These are phyloP conservation scores for Maniola hyperantus DNA, from an alignment of 2,888 invertebrate species.

Conservation along the genomic window DNA sequence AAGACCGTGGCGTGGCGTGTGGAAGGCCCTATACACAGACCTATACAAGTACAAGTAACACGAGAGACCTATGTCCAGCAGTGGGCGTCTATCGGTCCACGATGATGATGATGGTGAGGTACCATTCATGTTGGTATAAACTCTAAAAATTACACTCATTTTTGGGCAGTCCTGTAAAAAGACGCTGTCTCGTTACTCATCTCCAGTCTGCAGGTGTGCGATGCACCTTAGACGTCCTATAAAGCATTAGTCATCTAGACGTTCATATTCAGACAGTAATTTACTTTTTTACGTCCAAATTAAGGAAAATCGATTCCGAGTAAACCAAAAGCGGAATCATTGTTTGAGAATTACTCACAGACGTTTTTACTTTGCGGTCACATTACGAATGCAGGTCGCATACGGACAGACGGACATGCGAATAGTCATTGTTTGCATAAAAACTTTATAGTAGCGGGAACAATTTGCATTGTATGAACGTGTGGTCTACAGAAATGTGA, in stretches of 20 bases:
- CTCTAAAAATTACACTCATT: too few species aligned
- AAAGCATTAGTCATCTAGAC: neutral
- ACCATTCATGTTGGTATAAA: too few species aligned
- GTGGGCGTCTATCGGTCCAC: too few species aligned
- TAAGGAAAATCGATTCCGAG: constrained; percentile 19
- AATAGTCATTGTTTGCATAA: constrained; percentile 30
- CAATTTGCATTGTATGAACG: constrained; percentile 1
- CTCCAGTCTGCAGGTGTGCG: too few species aligned
- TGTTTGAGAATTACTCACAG: constrained; percentile 26
- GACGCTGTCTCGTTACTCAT: too few species aligned
- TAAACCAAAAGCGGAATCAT: constrained; percentile 6
- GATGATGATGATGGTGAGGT: too few species aligned
- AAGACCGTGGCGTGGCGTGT: too few species aligned
- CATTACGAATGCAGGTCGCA: constrained; percentile 20
- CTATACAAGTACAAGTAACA: too few species aligned
- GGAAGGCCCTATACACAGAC: too few species aligned
- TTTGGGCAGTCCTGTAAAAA: too few species aligned
- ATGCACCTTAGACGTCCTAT: neutral
- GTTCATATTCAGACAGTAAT: neutral
- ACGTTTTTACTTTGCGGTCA: constrained; percentile 28
- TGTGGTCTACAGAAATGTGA: neutral
- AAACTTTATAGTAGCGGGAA: constrained; percentile 9
- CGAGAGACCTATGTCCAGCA: too few species aligned
- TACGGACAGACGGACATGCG: constrained; percentile 16
- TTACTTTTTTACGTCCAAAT: constrained; percentile 6